Conservation (phyloP, 2,797 vertebrate species). For the Sebastes matsubarae region DNA sequence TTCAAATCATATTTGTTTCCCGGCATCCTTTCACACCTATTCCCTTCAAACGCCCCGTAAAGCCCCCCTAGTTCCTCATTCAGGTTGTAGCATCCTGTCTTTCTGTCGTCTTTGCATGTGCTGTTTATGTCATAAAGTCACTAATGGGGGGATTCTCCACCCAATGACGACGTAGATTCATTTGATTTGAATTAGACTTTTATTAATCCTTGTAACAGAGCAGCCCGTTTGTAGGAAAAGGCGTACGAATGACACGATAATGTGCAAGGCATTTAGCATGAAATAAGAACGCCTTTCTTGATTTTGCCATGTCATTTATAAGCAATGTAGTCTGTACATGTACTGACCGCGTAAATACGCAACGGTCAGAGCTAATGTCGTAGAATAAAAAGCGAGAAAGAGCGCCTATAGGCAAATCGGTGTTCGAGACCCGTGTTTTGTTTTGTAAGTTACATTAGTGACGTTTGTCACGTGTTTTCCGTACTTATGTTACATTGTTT, state of each 20-base stretch:
- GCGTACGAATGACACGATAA: no score
- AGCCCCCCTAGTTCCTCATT: background rate
- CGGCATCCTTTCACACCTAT: constrained; percentile 30
- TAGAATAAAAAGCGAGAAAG: no score
- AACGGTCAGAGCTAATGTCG: no score
- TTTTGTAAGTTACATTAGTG: background rate
- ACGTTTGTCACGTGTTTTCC: background rate
- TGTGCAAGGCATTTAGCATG: no score
- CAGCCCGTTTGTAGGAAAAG: background rate
- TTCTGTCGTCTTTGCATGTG: background rate
- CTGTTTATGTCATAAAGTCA: background rate
- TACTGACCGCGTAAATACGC: no score
- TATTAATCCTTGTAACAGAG: background rate
- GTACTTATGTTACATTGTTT: background rate
- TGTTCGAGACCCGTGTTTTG: background rate
- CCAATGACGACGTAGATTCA: background rate
- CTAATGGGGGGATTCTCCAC: background rate
- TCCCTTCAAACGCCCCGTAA: background rate
- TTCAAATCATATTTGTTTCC: constrained; percentile 57
- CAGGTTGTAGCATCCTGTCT: background rate
- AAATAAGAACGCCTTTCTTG: no score
- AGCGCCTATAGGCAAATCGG: no score
- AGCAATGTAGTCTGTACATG: background rate
- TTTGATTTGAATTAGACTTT: background rate
- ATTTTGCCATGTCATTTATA: background rate